Evolutionary conservation across 2,113 vertebrate species (phyloP).

Genomic region (Tor tambroides): DNA sequence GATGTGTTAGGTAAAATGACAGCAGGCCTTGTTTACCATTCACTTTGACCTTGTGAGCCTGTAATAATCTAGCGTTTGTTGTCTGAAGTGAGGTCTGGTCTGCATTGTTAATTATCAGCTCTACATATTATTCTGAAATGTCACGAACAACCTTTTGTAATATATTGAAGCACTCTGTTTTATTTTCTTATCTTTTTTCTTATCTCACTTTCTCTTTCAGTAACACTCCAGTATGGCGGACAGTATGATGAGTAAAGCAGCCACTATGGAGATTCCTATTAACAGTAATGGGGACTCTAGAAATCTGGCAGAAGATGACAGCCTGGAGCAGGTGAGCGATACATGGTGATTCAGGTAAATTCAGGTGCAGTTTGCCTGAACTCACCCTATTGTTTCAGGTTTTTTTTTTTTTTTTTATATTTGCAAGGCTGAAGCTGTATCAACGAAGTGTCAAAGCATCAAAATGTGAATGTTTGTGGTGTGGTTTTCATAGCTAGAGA

Average conservation of each 20-base stretch:
- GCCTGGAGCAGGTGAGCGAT: slow-evolving; percentile 89
- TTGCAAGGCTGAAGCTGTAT: not conserved
- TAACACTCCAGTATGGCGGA: slow-evolving; percentile 85
- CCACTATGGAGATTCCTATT: slow-evolving; percentile 98
- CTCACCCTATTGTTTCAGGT: not conserved
- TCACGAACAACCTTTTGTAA: slow-evolving; percentile 1
- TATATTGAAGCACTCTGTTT: not conserved
- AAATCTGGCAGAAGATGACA: slow-evolving; percentile 87
- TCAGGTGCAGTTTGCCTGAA: not conserved
- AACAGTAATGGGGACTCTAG: slow-evolving; percentile 91
- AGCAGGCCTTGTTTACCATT: not conserved
- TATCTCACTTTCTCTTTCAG: slow-evolving; percentile 15
- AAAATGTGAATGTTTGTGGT: not conserved
- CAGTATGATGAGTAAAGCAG: slow-evolving; percentile 92
- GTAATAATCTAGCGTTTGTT: not conserved
- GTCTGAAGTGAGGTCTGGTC: slow-evolving; percentile 1
- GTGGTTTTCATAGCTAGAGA: not conserved
- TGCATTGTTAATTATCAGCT: not conserved
- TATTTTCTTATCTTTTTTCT: slow-evolving; percentile 15
- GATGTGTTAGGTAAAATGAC: not conserved
- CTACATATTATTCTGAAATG: not conserved
- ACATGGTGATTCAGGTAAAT: not conserved
- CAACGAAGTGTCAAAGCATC: not conserved
- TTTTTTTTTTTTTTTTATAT: no score
- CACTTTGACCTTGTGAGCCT: not conserved